Evolutionary conservation across 2,888 invertebrate genomes (phyloP).

Genomic region (Cyclophora punctaria): DNA sequence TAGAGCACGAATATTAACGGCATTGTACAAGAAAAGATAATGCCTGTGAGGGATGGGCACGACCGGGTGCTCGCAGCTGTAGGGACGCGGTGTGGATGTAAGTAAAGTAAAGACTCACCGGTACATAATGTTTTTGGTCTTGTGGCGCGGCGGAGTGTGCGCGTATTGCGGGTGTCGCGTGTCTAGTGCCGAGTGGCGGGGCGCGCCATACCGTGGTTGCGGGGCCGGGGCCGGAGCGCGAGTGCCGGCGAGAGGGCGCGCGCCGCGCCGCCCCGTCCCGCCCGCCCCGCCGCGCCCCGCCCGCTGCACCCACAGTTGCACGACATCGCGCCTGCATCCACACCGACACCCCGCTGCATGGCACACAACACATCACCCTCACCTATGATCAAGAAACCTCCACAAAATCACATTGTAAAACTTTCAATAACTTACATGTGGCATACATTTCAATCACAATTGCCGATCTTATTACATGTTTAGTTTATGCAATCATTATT

Average conservation of each 20-base stretch:
- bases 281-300: conserved; percentile 13
- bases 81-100: not conserved
- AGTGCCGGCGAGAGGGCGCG: conserved; percentile 32
- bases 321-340: conserved; percentile 11
- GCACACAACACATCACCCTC: not conserved
- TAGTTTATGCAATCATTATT: too few species aligned
- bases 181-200: conserved; percentile 24
- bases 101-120: conserved; percentile 32
- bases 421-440: too few species aligned
- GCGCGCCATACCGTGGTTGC: conserved; percentile 52
- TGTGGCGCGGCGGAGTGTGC: conserved; percentile 23
- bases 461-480: too few species aligned
- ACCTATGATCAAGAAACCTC: too few species aligned
- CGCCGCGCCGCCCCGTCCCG: conserved; percentile 17
- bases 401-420: too few species aligned
- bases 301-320: conserved; percentile 11
- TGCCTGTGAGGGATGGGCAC: conserved; percentile 18
- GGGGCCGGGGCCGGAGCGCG: conserved; percentile 52
- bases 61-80: not conserved
- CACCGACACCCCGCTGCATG: not conserved
- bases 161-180: conserved; percentile 43
- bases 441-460: too few species aligned
- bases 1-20: conserved; percentile 15
- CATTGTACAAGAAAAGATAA: conserved; percentile 9
- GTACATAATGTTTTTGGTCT: conserved; percentile 24